phyloP scores from a whole-genome alignment of 2,888 invertebrate genomes.

The Abrostola tripartita region DNA sequence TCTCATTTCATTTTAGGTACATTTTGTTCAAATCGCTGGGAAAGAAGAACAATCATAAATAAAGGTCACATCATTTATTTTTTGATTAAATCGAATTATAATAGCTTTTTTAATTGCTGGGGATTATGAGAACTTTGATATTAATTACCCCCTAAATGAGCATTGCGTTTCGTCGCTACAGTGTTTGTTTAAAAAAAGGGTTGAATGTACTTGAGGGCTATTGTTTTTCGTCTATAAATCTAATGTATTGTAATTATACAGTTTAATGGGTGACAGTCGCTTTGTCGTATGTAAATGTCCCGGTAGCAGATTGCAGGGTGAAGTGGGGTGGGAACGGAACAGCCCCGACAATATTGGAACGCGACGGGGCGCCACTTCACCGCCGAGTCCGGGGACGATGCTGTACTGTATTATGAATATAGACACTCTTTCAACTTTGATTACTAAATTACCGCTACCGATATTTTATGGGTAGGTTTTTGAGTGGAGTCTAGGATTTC shows the following conservation, averaged over 20 bases:
- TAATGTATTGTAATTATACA: conserved; percentile 84
- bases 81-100: conserved; percentile 58
- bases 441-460: conserved; percentile 29
- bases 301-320: conserved; percentile 66
- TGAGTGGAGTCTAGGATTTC: background rate
- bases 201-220: conserved; percentile 71
- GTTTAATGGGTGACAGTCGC: conserved; percentile 86
- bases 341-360: conserved; percentile 74
- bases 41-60: conserved; percentile 52
- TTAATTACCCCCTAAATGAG: conserved; percentile 87
- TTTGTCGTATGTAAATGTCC: conserved; percentile 85
- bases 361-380: conserved; percentile 80
- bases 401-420: conserved; percentile 61
- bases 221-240: conserved; percentile 87
- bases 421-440: conserved; percentile 53
- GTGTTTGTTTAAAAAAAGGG: conserved; percentile 75
- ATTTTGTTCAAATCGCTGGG: conserved; percentile 4
- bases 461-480: background rate
- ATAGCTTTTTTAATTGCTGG: conserved; percentile 77
- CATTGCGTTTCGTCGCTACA: conserved; percentile 70
- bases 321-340: conserved; percentile 82
- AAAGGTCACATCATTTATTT: conserved; percentile 72
- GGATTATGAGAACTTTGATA: conserved; percentile 83
- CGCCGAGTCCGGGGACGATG: conserved; percentile 60
- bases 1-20: too few species aligned